A percentile compares a stretch with the other conserved stretches of the same genome.
Conservation (phyloP, 2,888 invertebrate genomes). For the Onchidella celtica region DNA sequence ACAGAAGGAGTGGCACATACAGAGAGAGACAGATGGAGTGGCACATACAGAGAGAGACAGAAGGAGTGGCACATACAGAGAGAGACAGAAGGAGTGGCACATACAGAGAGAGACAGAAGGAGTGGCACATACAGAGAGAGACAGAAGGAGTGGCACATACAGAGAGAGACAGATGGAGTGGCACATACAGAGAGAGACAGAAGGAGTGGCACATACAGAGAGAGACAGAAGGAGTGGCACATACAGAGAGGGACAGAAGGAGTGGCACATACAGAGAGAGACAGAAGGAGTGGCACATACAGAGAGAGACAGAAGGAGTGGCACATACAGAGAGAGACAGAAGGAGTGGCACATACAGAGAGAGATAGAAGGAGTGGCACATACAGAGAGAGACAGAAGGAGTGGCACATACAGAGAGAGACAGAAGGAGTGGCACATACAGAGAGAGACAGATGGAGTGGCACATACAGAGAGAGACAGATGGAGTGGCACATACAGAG, state of each 20-base stretch:
- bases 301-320: slow-evolving; percentile 6
- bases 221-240: too few species aligned
- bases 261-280: slow-evolving; percentile 27
- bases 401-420: background rate
- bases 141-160: background rate
- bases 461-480: slow-evolving; percentile 5
- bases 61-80: slow-evolving; percentile 15
- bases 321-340: slow-evolving; percentile 30
- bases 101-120: slow-evolving; percentile 36
- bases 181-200: slow-evolving; percentile 17
- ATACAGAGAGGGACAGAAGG: background rate
- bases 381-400: background rate
- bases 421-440: too few species aligned
- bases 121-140: too few species aligned
- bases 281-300: slow-evolving; percentile 13
- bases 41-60: slow-evolving; percentile 29
- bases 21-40: background rate
- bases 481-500: too few species aligned
- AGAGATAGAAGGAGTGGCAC: background rate
- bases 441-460: background rate
- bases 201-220: slow-evolving; percentile 7
- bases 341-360: too few species aligned
- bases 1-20: too few species aligned
- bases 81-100: background rate
- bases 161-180: slow-evolving; percentile 22